Evolutionary conservation across 2,888 invertebrate genomes (phyloP).

Genomic region (Meteorus colon): DNA sequence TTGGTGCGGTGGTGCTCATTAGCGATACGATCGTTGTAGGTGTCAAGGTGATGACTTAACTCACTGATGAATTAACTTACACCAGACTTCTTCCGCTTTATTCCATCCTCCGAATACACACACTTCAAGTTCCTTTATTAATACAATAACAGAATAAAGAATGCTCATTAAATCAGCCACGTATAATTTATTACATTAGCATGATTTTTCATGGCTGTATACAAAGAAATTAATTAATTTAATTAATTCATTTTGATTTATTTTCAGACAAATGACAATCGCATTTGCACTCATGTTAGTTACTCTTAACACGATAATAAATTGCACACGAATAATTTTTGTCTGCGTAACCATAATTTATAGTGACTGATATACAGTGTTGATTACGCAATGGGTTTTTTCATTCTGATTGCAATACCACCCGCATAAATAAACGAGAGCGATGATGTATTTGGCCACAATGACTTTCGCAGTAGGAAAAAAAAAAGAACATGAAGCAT

Average conservation of each 20-base stretch:
- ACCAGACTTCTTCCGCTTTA: slow-evolving; percentile 22
- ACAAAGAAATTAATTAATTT: no score
- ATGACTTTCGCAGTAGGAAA: slow-evolving; percentile 23
- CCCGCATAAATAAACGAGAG: slow-evolving; percentile 29
- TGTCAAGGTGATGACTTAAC: slow-evolving; percentile 39
- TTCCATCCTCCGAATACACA: slow-evolving; percentile 7
- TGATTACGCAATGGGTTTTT: slow-evolving; percentile 2
- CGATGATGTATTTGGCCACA: slow-evolving; percentile 9
- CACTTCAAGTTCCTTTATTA: slow-evolving; percentile 15
- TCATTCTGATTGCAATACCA: slow-evolving; percentile 3
- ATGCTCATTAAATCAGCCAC: neutral
- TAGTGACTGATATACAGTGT: no score
- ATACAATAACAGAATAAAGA: neutral
- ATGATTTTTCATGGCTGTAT: no score
- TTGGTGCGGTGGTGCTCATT: slow-evolving; percentile 13
- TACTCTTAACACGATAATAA: no score
- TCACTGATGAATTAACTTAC: slow-evolving; percentile 32
- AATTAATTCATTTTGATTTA: no score
- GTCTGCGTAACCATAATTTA: no score
- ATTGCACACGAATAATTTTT: no score
- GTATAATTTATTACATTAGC: no score
- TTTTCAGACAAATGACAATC: no score
- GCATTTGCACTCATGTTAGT: no score
- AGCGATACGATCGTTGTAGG: slow-evolving; percentile 38
- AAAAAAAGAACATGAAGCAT: neutral